Evolutionary conservation across 2,888 invertebrate genomes (phyloP), one percentile per base, ranked within the genome.

Genomic region (Sialis lutaria): DNA sequence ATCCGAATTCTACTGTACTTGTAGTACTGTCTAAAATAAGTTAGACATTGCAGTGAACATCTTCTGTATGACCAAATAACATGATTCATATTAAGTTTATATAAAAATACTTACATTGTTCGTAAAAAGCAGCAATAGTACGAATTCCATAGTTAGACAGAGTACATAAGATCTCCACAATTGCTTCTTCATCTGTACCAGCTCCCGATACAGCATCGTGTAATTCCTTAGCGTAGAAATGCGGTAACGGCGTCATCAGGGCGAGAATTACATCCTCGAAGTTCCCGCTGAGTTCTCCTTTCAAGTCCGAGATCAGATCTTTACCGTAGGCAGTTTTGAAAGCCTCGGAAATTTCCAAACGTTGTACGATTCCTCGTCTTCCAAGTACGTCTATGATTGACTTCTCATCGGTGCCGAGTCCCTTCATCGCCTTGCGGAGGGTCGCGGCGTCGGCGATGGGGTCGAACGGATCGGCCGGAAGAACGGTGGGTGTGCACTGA

Each of bases 101-200:
- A 7, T 10, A 34, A 40, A 2, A 32, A 41, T 40, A 72, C 79
- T 76, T 62, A 84, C 85, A 59, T 64, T 79, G 78, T 61, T 87
- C 82, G 62, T 89, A 90, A 64, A 87, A 86, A 50, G 81, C 79
- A 40, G 83, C 79, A 59, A 90, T 87, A 34, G 86, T 86, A 53
- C 79, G 75, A 58, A 90, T 87, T 56, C 89, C 89, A 57, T 86
- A 86, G 66, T 93, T 93, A 57, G 87, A 88, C 37, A 91, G 69
- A 0, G 92, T 89, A 70, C 90, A 90, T 47, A 93, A 74, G 59
- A 93, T 88, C 68, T 95, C 93, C 53, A 92, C 87, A 58, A 95
- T 81, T 44, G 88, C 87, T 59, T 85, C 85, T 60, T 90, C 89
- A 57, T 89, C 88, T 13, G 93, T 93, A 45, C 92, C 92, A 42